phyloP scores from a whole-genome alignment of 2,888 invertebrate species.

The Argyresthia albistria region DNA sequence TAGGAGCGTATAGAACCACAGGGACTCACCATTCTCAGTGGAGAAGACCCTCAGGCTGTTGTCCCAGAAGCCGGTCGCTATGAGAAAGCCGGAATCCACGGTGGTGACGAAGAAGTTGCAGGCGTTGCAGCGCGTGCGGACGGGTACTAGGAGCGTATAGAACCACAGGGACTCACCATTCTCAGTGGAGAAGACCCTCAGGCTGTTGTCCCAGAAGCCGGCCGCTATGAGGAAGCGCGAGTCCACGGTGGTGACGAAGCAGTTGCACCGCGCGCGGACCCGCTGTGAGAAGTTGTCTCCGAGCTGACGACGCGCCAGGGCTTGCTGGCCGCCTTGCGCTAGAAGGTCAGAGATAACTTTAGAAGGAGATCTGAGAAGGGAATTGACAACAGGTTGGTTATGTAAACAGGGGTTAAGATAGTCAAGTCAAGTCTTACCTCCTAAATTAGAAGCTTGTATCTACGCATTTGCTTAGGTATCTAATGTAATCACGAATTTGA shows the following conservation, averaged over 20 bases:
- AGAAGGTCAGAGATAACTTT: not conserved
- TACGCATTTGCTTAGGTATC: too few relatives aligned
- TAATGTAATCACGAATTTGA: too few relatives aligned
- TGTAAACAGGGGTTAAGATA: too few relatives aligned
- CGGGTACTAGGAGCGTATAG: conserved; percentile 13
- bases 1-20: too few relatives aligned
- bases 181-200: conserved; percentile 97
- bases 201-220: conserved; percentile 99
- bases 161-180: conserved; percentile 74
- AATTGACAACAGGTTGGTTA: too few relatives aligned
- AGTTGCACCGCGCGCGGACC: conserved; percentile 91
- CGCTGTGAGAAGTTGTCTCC: conserved; percentile 99
- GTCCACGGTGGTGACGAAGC: conserved; percentile 98
- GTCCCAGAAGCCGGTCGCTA: conserved; percentile 99
- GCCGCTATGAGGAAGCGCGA: conserved; percentile 97
- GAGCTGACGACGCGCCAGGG: conserved; percentile 87
- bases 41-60: conserved; percentile 98
- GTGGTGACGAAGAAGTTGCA: conserved; percentile 99
- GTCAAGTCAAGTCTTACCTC: too few relatives aligned
- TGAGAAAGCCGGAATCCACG: conserved; percentile 96
- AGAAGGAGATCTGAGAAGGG: too few relatives aligned
- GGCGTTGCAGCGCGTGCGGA: conserved; percentile 93
- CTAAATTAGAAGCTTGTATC: too few relatives aligned
- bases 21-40: conserved; percentile 87
- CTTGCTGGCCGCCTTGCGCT: conserved; percentile 85